Base-by-base conservation (phyloP, 2,888 invertebrate species). In the Hyalella azteca region DNA sequence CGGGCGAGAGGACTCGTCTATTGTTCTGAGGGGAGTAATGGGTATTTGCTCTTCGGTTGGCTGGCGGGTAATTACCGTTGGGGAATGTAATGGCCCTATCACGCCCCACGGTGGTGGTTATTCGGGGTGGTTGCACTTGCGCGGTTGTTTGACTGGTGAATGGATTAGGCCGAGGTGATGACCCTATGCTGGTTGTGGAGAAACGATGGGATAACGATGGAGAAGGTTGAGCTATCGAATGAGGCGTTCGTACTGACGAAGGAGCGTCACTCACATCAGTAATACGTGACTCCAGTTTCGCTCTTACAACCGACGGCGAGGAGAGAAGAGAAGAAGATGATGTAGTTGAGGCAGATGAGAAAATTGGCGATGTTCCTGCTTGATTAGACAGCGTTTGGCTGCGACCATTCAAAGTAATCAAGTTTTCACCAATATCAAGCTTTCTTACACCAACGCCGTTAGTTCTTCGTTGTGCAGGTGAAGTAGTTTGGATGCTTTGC, bases 221-320 rank as follows among this genome's bases (percentile, higher is more conserved):
- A n/a, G 54, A 54, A 54, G 13, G 54, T 54, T 54, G 22, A 54
- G 29, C 13, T 22, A n/a, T n/a, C n/a, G n/a, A n/a, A n/a, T n/a
- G n/a, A n/a, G n/a, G 7, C 26, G 13, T 54, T 54, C 9, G 22
- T 54, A 22, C 54, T 54, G 54, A 29, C 26, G 4, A 13, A n/a
- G 66, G 19, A 32, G 13, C 19, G 19, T 66, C 19, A 36, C 36
- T 32, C 5, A 66, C 66, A 0, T 66, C 66, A 4, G 66, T 66
- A 29, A 66, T 66, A 19, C 66, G 66, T 15, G 66, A 66, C n/a
- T 66, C 66, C 36, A 66, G 36, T 19, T 32, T 66, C 66, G 66
- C 66, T 36, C 26, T 66, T 9, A 66, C 36, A 36, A 66, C 66
- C 29, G 49, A 26, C 15, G 19, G 76, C 13, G 76, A 36, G 19